These are phyloP conservation scores for Blomia tropicalis DNA, from an alignment of 2,888 invertebrate genomes.

Conservation along the genomic window DNA sequence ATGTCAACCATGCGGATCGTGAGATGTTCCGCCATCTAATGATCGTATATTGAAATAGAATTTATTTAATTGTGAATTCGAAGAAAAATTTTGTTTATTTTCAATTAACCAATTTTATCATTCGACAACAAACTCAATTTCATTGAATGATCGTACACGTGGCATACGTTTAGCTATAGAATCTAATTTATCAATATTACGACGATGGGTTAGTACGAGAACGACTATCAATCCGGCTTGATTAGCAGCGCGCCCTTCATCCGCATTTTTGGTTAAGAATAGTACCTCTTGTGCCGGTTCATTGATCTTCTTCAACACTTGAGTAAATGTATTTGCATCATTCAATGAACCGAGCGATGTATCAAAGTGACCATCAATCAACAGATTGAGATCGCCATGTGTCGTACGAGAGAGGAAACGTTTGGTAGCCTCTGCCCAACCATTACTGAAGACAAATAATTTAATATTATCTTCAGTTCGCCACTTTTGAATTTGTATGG, in stretches of 20 bases:
- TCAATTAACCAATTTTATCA: no score
- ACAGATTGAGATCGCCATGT: conserved; percentile 21
- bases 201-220: no score
- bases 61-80: no score
- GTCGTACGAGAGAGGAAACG: conserved; percentile 1
- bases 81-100: no score
- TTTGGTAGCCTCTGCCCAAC: conserved; percentile 20
- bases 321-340: conserved; percentile 10
- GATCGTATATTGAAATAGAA: no score
- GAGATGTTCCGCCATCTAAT: no score
- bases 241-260: no score
- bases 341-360: conserved; percentile 1
- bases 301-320: conserved; percentile 2
- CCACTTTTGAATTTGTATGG: conserved; percentile 21
- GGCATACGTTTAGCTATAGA: conserved; percentile 17
- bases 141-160: conserved; percentile 21
- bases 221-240: no score
- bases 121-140: no score
- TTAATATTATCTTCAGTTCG: conserved; percentile 16
- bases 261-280: no score
- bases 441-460: conserved; percentile 21
- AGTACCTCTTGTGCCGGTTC: not conserved
- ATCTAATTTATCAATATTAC: conserved; percentile 13
- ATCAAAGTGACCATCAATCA: conserved; percentile 21
- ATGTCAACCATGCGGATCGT: no score